These are phyloP conservation scores for Cheirogaleus major DNA, from an alignment of 2,797 vertebrate species.

Conservation along the genomic window DNA sequence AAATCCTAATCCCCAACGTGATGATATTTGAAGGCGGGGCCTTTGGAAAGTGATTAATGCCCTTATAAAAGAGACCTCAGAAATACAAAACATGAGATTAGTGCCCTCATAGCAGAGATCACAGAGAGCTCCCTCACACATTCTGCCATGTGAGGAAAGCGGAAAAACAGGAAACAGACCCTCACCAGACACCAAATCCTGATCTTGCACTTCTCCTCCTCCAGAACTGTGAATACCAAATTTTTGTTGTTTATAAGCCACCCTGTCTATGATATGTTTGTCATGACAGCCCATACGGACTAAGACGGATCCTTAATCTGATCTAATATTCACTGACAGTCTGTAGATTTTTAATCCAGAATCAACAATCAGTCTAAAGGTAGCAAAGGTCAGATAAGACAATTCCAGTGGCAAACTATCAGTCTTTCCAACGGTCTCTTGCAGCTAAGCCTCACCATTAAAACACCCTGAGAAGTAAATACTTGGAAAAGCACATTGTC, in stretches of 20 bases:
- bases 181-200: background rate
- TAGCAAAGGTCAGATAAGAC: constrained; percentile 17
- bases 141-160: background rate
- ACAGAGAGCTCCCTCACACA: background rate
- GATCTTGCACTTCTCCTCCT: background rate
- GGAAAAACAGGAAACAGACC: background rate
- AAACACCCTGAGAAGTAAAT: background rate
- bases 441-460: background rate
- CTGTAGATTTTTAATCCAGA: background rate
- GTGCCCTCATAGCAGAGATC: background rate
- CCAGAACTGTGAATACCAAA: background rate
- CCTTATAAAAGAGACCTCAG: background rate
- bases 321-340: background rate
- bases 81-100: background rate
- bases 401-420: background rate
- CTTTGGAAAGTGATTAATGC: background rate
- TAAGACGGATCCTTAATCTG: background rate
- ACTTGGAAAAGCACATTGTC: background rate
- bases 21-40: background rate
- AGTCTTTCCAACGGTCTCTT: background rate
- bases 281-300: background rate
- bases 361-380: constrained; percentile 36
- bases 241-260: background rate
- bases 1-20: background rate
- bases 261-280: background rate